A percentile compares a stretch with the other conserved stretches of the same genome.
Evolutionary conservation across 2,888 invertebrate genomes (phyloP).

Genomic region (Hyposoter dolosus): DNA sequence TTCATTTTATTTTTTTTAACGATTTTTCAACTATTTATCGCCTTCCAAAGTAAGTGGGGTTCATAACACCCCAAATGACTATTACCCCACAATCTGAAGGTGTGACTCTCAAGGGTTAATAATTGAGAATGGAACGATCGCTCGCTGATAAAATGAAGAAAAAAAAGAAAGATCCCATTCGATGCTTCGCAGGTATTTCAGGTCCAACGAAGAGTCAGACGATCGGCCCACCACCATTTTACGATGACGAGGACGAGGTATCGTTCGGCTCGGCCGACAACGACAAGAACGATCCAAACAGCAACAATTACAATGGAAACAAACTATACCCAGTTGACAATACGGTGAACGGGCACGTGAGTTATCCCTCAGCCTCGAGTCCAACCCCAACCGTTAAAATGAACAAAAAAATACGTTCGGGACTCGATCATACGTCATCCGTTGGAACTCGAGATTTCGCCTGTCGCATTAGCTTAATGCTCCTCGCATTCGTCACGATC

Average conservation of each 20-base stretch:
- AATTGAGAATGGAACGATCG: no score
- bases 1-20: no score
- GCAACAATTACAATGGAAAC: constrained; percentile 67
- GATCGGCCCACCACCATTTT: constrained; percentile 86
- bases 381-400: constrained; percentile 75
- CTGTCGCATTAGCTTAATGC: constrained; percentile 65
- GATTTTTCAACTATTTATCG: no score
- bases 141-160: background rate
- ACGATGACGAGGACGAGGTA: constrained; percentile 89
- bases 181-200: constrained; percentile 89
- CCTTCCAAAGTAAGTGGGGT: no score
- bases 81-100: no score
- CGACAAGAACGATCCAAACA: constrained; percentile 73
- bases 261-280: constrained; percentile 77
- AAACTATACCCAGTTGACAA: constrained; percentile 79
- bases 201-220: constrained; percentile 86
- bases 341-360: constrained; percentile 79
- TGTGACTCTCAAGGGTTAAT: no score
- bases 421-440: constrained; percentile 63
- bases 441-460: constrained; percentile 64
- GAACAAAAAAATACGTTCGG: constrained; percentile 76
- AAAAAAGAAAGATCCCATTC: background rate
- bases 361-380: constrained; percentile 75
- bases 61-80: no score
- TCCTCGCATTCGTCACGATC: constrained; percentile 66